Base-by-base conservation (phyloP, 2,113 vertebrate genomes). In the Bubo blakistoni region DNA sequence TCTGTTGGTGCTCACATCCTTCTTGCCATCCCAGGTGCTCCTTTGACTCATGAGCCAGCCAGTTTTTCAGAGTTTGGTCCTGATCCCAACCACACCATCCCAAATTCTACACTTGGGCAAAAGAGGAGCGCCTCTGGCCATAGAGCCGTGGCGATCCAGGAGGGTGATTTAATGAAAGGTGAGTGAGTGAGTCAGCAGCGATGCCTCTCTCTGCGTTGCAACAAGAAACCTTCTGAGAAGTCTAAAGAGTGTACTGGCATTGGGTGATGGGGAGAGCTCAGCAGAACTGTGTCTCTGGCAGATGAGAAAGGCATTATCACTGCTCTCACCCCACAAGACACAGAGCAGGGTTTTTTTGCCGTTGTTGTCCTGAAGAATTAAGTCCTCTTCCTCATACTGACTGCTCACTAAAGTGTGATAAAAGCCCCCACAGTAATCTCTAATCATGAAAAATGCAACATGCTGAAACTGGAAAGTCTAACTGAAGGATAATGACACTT, bases 241-340 rank as follows among this genome's bases (percentile, higher is more conserved):
- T 10, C 27, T 30, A 14, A 58, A 49, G 25, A 66, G 24, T 0
- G 2, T 5, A 3, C 51, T 81, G 61, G 25, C 2, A 2, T 4
- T 7, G 4, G 54, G 17, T 14, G 36, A 63, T 36, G 30, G 32
- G 25, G 7, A 62, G 16, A 62, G 4, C 0, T 0, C 5, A 30
- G 19, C 51, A 66, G 73, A 76, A 34, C 7, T 8, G 5, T 22
- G 6, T 38, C 30, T 34, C 30, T 74, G n/a, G 11, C 14, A 40
- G 46, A 10, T 21, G 34, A 36, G 36, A 69, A 61, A 29, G 5
- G 52, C 29, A 18, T 26, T 7, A 52, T 58, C 1, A 3, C 32
- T 71, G 24, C 34, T 81, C 29, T 59, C 18, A 40, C 4, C 7
- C 19, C 30, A 26, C 32, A 20, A 73, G 49, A 70, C 3, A 4